Evolutionary conservation across 2,113 vertebrate species (phyloP), one percentile per base, ranked within the genome.

Genomic region (Mormyrus iriodes): DNA sequence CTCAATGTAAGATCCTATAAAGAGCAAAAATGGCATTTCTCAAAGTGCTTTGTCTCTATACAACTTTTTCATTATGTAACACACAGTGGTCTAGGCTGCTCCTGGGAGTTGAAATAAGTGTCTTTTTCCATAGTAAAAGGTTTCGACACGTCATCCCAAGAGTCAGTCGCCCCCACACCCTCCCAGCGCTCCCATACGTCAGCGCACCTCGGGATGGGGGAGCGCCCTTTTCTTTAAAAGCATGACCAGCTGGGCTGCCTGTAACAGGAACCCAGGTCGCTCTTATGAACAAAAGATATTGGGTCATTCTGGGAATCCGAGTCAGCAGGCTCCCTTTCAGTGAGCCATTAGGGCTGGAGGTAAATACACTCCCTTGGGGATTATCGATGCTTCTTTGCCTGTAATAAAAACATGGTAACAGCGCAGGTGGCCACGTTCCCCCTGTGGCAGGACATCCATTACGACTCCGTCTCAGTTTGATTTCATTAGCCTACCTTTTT

Each of bases 361-460:
- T 93, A 88, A 48, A 92, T 89, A 7, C 76, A 17, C 87, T 90
- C 91, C 92, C 90, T 1, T 88, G 10, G 88, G 89, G 93, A 91
- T 93, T 90, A 92, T 93, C 93, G 89, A 92, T 90, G 92, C 88
- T 88, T 42, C 92, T 93, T 88, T 89, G 90, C 89, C 91, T 31
- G 51, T 91, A 93, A 94, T 94, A 93, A 94, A 93, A 88, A 91
- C 89, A 90, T 89, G 93, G n/a, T 61, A 89, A 89, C 90, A 91
- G 87, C 90, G 90, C 88, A 89, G 49, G 31, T 87, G 53, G 90
- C 91, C 88, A 61, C 89, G 88, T 69, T 83, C 0, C 42, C 65
- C 90, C 89, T 90, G 9, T 87, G 12, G 6, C 51, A 12, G 3
- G 5, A 84, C 44, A 21, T 91, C 93, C 91, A 94, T 93, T 92